Conservation (phyloP, 1,140 invertebrate species). For the Leptinotarsa lineolata region DNA sequence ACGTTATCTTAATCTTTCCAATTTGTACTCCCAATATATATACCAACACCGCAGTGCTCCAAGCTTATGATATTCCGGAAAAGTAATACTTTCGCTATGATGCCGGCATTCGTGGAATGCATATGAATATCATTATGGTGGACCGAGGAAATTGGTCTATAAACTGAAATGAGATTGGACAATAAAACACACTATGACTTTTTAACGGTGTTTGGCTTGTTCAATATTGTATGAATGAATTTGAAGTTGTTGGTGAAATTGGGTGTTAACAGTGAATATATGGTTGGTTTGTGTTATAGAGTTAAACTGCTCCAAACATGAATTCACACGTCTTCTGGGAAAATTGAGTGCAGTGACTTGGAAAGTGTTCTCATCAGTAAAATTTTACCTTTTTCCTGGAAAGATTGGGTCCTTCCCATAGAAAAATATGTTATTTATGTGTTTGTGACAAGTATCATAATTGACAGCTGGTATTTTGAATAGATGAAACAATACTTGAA, state of each 20-base stretch:
- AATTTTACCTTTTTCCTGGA: too few relatives aligned
- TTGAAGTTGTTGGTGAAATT: neutral
- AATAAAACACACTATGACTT: neutral
- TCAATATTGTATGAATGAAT: neutral
- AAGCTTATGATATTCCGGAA: constrained; percentile 6
- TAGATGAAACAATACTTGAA: too few relatives aligned
- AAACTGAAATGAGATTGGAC: neutral
- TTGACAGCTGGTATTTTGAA: too few relatives aligned
- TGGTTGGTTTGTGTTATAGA: too few relatives aligned
- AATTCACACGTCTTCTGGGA: too few relatives aligned
- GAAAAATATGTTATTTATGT: too few relatives aligned
- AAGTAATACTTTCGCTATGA: neutral
- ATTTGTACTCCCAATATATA: neutral
- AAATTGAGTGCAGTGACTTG: too few relatives aligned
- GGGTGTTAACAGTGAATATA: too few relatives aligned
- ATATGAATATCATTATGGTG: constrained; percentile 4
- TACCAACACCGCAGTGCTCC: neutral
- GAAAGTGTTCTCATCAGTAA: too few relatives aligned
- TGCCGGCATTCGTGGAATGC: neutral
- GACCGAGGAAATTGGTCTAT: neutral
- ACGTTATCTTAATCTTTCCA: constrained; percentile 1
- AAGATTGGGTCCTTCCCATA: too few relatives aligned
- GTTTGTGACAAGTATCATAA: too few relatives aligned
- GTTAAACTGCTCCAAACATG: too few relatives aligned
- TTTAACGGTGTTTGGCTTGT: neutral